Evolutionary conservation across 2,888 invertebrate species (phyloP).

Genomic region (Caenorhabditis sp.): DNA sequence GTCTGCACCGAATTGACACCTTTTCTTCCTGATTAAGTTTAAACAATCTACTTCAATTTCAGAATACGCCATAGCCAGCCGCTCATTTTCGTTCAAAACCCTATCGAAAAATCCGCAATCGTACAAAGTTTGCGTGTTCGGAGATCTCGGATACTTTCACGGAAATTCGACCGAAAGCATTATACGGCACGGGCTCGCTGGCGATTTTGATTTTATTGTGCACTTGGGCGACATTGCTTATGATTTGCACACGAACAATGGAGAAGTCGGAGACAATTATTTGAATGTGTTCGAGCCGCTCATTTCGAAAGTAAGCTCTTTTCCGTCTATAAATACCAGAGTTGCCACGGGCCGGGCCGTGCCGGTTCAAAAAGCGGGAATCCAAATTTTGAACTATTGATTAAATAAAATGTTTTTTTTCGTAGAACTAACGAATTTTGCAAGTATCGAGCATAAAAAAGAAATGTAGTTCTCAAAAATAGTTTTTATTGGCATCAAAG

Average conservation of each 20-base stretch:
- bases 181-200: conserved; percentile 56
- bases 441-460: too few relatives aligned
- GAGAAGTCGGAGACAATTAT: conserved; percentile 90
- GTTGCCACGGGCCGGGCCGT: too few relatives aligned
- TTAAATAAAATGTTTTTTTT: too few relatives aligned
- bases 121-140: conserved; percentile 85
- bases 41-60: too few relatives aligned
- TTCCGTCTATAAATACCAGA: too few relatives aligned
- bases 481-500: too few relatives aligned
- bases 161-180: conserved; percentile 82
- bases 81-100: conserved; percentile 86
- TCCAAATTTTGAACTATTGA: too few relatives aligned
- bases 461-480: too few relatives aligned
- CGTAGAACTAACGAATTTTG: too few relatives aligned
- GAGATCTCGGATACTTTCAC: conserved; percentile 94
- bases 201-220: conserved; percentile 78
- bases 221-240: conserved; percentile 90
- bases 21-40: too few relatives aligned
- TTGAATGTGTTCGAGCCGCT: conserved; percentile 92
- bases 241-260: conserved; percentile 88
- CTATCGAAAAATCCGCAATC: conserved; percentile 56
- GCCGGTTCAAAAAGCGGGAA: neutral
- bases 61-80: conserved; percentile 82
- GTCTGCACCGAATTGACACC: too few relatives aligned
- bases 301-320: conserved; percentile 86